These are phyloP conservation scores for Pterocles gutturalis DNA, from an alignment of 2,113 vertebrate species.

Conservation along the genomic window DNA sequence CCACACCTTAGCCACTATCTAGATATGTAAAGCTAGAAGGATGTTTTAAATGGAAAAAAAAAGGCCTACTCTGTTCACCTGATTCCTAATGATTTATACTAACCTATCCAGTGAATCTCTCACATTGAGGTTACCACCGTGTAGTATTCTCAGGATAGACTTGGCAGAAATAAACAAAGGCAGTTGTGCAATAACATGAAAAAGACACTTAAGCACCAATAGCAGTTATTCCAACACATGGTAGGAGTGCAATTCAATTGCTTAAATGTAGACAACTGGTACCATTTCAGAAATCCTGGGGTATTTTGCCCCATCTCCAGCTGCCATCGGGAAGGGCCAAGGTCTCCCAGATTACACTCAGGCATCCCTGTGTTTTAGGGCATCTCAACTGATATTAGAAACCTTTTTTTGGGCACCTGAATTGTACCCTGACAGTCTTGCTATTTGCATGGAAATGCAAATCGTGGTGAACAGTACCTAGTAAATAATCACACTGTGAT, in stretches of 20 bases:
- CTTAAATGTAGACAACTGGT: not conserved
- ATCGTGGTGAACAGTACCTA: not conserved
- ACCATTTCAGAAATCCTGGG: not conserved
- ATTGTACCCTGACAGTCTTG: not conserved
- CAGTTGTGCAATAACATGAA: not conserved
- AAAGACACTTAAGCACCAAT: not conserved
- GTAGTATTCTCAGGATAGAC: not conserved
- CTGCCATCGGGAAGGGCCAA: not conserved
- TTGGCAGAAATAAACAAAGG: not conserved
- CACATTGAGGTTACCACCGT: not conserved
- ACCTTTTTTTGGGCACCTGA: not conserved
- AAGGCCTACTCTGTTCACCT: not conserved
- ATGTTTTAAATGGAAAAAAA: not conserved
- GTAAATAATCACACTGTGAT: not conserved
- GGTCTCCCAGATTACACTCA: not conserved
- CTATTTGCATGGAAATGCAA: not conserved
- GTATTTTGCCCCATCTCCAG: not conserved
- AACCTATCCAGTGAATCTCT: not conserved
- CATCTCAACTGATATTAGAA: not conserved
- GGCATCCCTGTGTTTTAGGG: not conserved
- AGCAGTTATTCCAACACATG: accelerated
- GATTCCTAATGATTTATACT: not conserved
- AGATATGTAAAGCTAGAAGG: not conserved
- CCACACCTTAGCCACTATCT: not conserved
- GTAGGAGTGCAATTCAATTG: not conserved